phyloP scores from a whole-genome alignment of 2,888 invertebrate genomes.

The Dexiosoma caninum region DNA sequence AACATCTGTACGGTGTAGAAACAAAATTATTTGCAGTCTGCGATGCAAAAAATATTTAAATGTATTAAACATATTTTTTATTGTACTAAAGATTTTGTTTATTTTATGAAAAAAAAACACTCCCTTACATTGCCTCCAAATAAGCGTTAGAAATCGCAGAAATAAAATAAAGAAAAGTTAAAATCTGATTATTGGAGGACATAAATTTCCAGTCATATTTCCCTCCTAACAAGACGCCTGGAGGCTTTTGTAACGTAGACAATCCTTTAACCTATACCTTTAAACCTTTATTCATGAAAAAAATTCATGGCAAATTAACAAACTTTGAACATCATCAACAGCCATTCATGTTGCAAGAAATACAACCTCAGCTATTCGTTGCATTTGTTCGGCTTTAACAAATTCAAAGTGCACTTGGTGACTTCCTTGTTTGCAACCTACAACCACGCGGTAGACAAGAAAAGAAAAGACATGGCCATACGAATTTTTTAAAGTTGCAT shows the following conservation, averaged over 20 bases:
- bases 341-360: not conserved
- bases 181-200: not conserved
- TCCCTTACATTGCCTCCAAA: not conserved
- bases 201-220: conserved; percentile 24
- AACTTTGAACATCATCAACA: not conserved
- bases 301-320: conserved; percentile 37
- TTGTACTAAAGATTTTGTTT: not conserved
- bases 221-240: not conserved
- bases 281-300: conserved; percentile 5
- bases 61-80: not conserved
- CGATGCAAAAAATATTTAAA: too few relatives aligned
- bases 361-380: not conserved
- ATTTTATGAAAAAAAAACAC: not conserved
- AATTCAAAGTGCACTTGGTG: conserved; percentile 29
- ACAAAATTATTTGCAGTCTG: too few relatives aligned
- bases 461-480: not conserved
- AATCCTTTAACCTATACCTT: conserved; percentile 38
- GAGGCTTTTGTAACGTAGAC: not conserved
- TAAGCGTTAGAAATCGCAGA: not conserved
- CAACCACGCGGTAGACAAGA: conserved; percentile 42
- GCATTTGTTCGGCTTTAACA: conserved; percentile 32
- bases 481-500: conserved; percentile 16
- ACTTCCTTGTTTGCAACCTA: conserved; percentile 58
- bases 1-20: too few relatives aligned
- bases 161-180: not conserved